These are phyloP conservation scores for Eucera pruinosa DNA, from an alignment of 2,888 invertebrate genomes.

Conservation along the genomic window DNA sequence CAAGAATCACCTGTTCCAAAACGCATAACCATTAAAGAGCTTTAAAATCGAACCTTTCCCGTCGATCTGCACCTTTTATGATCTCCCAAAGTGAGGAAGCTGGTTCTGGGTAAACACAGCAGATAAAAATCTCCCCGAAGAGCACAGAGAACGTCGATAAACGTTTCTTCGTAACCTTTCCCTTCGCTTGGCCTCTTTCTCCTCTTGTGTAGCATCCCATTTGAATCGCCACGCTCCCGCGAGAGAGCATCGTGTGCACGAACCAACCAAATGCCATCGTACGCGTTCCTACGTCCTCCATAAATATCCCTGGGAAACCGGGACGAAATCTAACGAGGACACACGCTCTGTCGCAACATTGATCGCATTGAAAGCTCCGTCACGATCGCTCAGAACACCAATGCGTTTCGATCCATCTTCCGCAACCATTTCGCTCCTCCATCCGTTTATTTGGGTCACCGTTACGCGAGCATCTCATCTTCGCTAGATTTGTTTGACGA, in stretches of 20 bases:
- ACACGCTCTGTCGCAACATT: constrained; percentile 1
- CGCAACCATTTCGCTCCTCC: constrained; percentile 4
- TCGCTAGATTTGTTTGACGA: constrained; percentile 11
- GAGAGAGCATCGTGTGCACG: constrained; percentile 39
- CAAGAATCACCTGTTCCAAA: too few relatives aligned
- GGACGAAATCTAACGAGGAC: constrained; percentile 56
- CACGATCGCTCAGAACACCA: too few relatives aligned
- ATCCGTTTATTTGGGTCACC: constrained; percentile 42
- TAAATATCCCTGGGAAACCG: constrained; percentile 54
- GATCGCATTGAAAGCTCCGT: constrained; percentile 30
- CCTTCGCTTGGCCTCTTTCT: not conserved
- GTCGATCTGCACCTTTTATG: constrained; percentile 5
- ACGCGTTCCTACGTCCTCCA: constrained; percentile 19
- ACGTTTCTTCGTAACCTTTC: constrained; percentile 43
- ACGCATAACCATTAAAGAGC: not conserved
- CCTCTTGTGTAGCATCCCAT: constrained; percentile 16
- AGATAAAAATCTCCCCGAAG: constrained; percentile 23
- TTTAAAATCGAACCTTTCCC: not conserved
- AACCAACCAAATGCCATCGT: constrained; percentile 32
- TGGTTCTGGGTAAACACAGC: not conserved
- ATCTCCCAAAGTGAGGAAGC: constrained; percentile 24
- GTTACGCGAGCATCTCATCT: constrained; percentile 35
- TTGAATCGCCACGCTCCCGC: constrained; percentile 28
- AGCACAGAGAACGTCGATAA: constrained; percentile 24
- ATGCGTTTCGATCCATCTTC: not conserved